These are phyloP conservation scores for Labroides dimidiatus DNA, from an alignment of 2,797 vertebrate species.

Conservation along the genomic window DNA sequence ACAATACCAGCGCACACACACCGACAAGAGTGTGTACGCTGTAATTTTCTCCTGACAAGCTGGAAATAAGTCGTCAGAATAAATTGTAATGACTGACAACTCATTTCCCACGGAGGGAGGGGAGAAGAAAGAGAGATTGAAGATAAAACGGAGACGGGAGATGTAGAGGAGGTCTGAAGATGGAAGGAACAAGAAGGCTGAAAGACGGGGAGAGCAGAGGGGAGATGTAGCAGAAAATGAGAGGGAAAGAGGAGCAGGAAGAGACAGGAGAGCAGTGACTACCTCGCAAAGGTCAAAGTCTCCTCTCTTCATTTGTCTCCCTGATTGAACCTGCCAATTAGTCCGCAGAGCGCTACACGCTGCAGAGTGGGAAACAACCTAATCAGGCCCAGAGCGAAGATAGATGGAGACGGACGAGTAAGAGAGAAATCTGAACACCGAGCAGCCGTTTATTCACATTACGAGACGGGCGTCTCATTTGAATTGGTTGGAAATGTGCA, in stretches of 20 bases:
- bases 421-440: slow-evolving; percentile 34
- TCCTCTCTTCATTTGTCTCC: slow-evolving; percentile 81
- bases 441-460: slow-evolving; percentile 33
- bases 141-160: slow-evolving; percentile 28
- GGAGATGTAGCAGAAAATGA: slow-evolving; percentile 28
- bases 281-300: slow-evolving; percentile 81
- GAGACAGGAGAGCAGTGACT: slow-evolving; percentile 60
- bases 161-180: slow-evolving; percentile 12
- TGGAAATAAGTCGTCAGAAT: slow-evolving; percentile 67
- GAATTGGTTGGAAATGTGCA: slow-evolving; percentile 11
- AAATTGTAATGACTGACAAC: slow-evolving; percentile 67
- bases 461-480: slow-evolving; percentile 32
- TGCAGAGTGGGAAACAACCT: slow-evolving; percentile 76
- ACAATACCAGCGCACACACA: slow-evolving; percentile 7
- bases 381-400: slow-evolving; percentile 67
- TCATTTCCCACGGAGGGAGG: slow-evolving; percentile 33
- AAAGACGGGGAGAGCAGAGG: slow-evolving; percentile 10
- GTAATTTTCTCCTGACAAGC: slow-evolving; percentile 65
- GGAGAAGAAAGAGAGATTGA: slow-evolving; percentile 9
- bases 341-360: slow-evolving; percentile 64
- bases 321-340: slow-evolving; percentile 86
- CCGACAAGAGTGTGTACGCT: slow-evolving; percentile 20
- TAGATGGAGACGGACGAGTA: slow-evolving; percentile 28
- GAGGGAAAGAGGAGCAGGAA: slow-evolving; percentile 15
- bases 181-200: slow-evolving; percentile 1